phyloP scores from a whole-genome alignment of 2,888 invertebrate genomes.

The Pegoplata infirma region DNA sequence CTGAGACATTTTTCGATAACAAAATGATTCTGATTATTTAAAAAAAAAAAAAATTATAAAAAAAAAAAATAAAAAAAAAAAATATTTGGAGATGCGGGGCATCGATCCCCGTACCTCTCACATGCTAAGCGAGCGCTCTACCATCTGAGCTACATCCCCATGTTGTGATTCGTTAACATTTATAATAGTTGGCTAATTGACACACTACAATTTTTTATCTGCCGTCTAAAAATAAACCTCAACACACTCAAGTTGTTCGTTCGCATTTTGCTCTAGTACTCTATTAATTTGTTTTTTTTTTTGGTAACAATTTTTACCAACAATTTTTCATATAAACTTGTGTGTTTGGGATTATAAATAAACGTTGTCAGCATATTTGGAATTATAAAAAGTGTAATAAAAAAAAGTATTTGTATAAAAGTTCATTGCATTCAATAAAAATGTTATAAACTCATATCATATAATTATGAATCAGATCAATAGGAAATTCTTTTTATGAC shows the following conservation, averaged over 20 bases:
- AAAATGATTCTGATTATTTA: too few relatives aligned
- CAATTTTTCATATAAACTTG: neutral
- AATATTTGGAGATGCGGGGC: slow-evolving; percentile 77
- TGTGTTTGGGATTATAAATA: neutral
- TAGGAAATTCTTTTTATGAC: neutral
- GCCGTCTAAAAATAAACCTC: neutral
- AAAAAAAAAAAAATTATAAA: too few relatives aligned
- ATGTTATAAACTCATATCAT: neutral
- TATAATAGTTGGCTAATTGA: neutral
- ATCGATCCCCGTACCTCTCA: slow-evolving; percentile 79
- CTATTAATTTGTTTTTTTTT: neutral
- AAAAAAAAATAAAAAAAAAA: neutral
- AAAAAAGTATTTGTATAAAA: neutral
- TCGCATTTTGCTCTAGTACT: neutral
- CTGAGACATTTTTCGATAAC: too few relatives aligned
- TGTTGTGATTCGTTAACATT: neutral
- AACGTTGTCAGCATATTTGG: neutral
- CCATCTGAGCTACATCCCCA: slow-evolving; percentile 79
- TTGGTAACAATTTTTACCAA: neutral
- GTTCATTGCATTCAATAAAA: slow-evolving; percentile 27
- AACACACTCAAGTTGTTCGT: too few relatives aligned
- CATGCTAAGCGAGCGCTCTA: slow-evolving; percentile 79
- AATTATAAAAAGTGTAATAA: neutral
- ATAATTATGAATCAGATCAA: neutral
- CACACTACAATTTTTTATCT: neutral